A percentile compares a stretch with the other conserved stretches of the same genome.
These are phyloP conservation scores for Thomomys bottae DNA, from an alignment of 2,113 vertebrate species.

Conservation along the genomic window DNA sequence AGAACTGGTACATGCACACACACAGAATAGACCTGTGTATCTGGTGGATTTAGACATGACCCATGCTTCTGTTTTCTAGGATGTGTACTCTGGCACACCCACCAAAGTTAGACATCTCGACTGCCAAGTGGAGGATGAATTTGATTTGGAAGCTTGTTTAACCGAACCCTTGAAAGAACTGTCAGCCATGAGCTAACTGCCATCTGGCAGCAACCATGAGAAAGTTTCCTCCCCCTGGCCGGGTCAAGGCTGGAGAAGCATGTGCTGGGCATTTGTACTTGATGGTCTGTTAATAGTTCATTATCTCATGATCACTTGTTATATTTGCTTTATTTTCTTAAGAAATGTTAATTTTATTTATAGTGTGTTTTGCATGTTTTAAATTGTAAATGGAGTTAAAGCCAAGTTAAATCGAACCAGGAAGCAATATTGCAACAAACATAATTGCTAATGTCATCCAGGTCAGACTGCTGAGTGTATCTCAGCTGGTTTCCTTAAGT, in stretches of 20 bases:
- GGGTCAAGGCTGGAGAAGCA: not conserved
- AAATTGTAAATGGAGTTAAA: conserved; percentile 46
- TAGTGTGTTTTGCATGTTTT: conserved; percentile 70
- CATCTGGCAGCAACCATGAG: not conserved
- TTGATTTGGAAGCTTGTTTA: conserved; percentile 86
- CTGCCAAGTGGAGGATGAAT: conserved; percentile 79
- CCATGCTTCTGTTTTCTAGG: conserved; percentile 81
- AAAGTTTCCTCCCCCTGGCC: not conserved
- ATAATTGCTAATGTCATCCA: not conserved
- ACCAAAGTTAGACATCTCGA: conserved; percentile 89
- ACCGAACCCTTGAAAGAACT: conserved; percentile 82
- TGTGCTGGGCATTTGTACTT: not conserved
- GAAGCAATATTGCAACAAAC: not conserved
- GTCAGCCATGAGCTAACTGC: conserved; percentile 78
- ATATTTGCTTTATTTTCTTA: conserved; percentile 59
- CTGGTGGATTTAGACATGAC: not conserved
- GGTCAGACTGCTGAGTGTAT: not conserved
- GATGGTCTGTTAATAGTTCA: conserved; percentile 29
- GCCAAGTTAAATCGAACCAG: not conserved
- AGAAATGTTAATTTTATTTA: conserved; percentile 77
- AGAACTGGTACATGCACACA: not conserved
- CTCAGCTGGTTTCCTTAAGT: not conserved
- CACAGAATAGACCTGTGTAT: fast-evolving
- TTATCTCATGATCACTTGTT: not conserved
- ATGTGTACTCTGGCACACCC: conserved; percentile 86